phyloP scores from a whole-genome alignment of 53 echinoderm and acorn worm genomes.

The Astropecten irregularis region DNA sequence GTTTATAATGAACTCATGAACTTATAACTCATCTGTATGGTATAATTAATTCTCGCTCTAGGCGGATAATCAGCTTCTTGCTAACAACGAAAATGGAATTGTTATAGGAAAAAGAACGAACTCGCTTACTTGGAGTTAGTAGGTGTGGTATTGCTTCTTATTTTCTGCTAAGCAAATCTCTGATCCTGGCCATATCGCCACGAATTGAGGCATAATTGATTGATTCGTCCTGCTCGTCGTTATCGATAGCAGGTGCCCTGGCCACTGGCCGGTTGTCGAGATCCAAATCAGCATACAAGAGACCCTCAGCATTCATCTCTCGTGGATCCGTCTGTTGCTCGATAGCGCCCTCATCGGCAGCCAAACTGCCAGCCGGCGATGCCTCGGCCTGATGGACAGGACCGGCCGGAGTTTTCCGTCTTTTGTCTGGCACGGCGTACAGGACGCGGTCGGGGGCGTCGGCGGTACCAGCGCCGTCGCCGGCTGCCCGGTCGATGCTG shows the following conservation, averaged over 20 bases:
- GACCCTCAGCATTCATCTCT: slow-evolving; percentile 17
- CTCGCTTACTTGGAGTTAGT: too few species aligned
- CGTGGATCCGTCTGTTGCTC: background rate
- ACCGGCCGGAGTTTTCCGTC: background rate
- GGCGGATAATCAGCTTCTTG: too few species aligned
- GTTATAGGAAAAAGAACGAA: too few species aligned
- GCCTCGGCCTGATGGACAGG: too few species aligned
- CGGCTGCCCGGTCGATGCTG: background rate
- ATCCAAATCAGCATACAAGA: slow-evolving; percentile 24
- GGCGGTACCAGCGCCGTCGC: background rate
- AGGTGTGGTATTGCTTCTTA: too few species aligned
- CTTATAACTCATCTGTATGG: too few species aligned
- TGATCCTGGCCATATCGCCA: slow-evolving; percentile 24
- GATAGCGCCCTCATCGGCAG: background rate
- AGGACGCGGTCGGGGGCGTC: background rate
- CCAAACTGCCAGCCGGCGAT: too few species aligned
- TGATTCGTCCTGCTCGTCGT: background rate
- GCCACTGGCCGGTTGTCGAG: background rate
- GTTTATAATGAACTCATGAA: too few species aligned
- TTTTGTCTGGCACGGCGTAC: slow-evolving; percentile 37
- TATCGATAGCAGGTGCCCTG: background rate
- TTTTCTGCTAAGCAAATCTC: slow-evolving; percentile 14
- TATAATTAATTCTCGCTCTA: too few species aligned
- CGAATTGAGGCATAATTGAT: slow-evolving; percentile 40
- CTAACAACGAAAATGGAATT: too few species aligned